Percentiles rank a stretch among this genome's conserved stretches.
Evolutionary conservation across 2,113 vertebrate genomes (phyloP).

Genomic region (Piaya cayana): DNA sequence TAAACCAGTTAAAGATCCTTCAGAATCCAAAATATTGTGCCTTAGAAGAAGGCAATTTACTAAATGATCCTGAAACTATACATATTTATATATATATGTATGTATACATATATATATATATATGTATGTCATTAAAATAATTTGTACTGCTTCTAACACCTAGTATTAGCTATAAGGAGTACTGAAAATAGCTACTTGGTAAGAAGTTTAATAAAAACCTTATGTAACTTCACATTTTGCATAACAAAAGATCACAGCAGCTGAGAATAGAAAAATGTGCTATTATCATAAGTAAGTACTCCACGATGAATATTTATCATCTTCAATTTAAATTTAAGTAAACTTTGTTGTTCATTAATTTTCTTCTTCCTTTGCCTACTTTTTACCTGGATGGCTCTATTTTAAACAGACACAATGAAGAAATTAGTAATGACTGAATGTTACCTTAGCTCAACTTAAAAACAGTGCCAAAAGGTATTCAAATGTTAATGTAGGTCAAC

Average conservation of each 20-base stretch:
- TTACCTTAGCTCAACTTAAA: conserved; percentile 2
- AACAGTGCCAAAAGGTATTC: background rate
- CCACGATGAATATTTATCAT: background rate
- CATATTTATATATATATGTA: background rate
- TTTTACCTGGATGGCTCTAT: background rate
- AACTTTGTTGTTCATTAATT: background rate
- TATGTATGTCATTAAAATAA: background rate
- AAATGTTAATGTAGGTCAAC: conserved; percentile 13
- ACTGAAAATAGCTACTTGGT: background rate
- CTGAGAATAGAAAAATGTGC: background rate
- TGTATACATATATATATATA: background rate
- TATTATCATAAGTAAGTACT: background rate
- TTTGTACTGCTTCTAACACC: background rate
- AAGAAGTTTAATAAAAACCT: background rate
- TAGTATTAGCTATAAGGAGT: background rate
- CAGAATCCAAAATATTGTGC: background rate
- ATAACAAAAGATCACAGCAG: background rate
- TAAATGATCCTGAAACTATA: background rate
- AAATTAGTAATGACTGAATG: background rate
- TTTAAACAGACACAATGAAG: background rate
- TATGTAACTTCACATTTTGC: background rate
- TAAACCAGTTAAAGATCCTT: background rate
- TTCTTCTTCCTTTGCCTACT: background rate
- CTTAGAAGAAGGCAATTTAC: background rate
- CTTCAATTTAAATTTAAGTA: background rate